Evolutionary conservation across 2,888 invertebrate species (phyloP), one percentile per base, ranked within the genome.

Genomic region (Coelopa pilipes): DNA sequence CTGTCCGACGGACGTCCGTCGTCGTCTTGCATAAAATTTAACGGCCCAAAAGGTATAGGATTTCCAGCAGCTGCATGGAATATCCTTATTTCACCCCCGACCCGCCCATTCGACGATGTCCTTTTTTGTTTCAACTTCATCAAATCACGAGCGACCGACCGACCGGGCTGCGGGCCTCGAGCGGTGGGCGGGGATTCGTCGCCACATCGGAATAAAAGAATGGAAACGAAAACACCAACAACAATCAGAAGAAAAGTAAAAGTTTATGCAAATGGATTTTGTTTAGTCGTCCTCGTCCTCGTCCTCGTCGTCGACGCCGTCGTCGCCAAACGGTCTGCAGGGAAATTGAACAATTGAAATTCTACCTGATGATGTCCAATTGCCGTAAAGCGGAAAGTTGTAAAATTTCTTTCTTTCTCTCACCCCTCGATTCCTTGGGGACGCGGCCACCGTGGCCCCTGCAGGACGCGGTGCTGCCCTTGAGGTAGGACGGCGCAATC

Each of bases 21-120:
- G n/a, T n/a, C n/a, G n/a, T 77, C 73, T 77, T 75, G 78, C 79
- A 79, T 80, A 77, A 79, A 80, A 79, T 77, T 78, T 77, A 76
- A 80, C 76, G 75, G 73, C 75, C 74, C 69, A 72, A 77, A 77
- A 78, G 78, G 79, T 79, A 79, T 79, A 77, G 79, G 77, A 79
- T 79, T 79, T 78, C 79, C 75, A 79, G 75, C 79, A 79, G 79
- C 79, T 79, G 79, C 73, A 75, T 75, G 68, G 75, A 79, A 79
- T 79, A 76, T 75, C 76, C 77, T 71, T 71, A 49, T 71, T 65
- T 62, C 46, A 63, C 50, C 49, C 57, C n/a, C n/a, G n/a, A n/a
- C n/a, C 66, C 63, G n/a, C n/a, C n/a, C n/a, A n/a, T n/a, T n/a
- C n/a, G n/a, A n/a, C n/a, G n/a, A 71, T 70, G 55, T n/a, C 69